These are phyloP conservation scores for Carabus problematicus DNA, from an alignment of 2,888 invertebrate genomes.

Conservation along the genomic window DNA sequence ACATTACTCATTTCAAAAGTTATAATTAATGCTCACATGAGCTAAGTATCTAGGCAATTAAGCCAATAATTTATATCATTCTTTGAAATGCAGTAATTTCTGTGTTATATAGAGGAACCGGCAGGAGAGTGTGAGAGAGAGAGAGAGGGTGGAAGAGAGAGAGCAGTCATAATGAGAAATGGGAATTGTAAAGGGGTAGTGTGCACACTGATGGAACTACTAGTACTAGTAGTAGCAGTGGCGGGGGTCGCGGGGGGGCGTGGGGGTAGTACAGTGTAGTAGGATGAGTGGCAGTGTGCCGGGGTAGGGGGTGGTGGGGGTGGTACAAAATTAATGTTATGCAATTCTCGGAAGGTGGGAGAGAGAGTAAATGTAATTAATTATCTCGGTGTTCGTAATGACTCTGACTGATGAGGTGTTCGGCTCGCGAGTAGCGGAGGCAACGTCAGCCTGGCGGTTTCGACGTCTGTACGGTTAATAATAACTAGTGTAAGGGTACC, in stretches of 20 bases:
- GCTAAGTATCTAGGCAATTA: constrained; percentile 55
- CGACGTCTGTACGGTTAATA: constrained; percentile 28
- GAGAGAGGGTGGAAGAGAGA: constrained; percentile 46
- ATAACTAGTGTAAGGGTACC: too few species aligned
- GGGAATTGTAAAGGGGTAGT: constrained; percentile 54
- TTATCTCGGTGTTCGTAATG: constrained; percentile 68
- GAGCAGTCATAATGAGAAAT: constrained; percentile 60
- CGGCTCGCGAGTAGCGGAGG: constrained; percentile 52
- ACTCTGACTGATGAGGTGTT: constrained; percentile 70
- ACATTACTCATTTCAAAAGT: constrained; percentile 53
- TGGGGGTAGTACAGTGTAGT: constrained; percentile 44
- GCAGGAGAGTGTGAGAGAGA: constrained; percentile 47
- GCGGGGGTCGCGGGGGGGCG: constrained; percentile 43
- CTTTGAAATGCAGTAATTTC: constrained; percentile 53
- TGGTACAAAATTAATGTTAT: constrained; percentile 60
- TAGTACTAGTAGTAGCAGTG: constrained; percentile 48
- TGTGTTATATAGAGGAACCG: constrained; percentile 51
- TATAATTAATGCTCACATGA: constrained; percentile 54
- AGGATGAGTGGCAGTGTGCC: constrained; percentile 43
- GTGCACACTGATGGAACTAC: constrained; percentile 33
- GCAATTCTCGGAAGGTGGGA: constrained; percentile 64
- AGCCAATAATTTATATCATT: constrained; percentile 57
- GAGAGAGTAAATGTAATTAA: constrained; percentile 69
- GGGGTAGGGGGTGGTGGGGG: constrained; percentile 49
- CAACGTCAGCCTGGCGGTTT: constrained; percentile 43